Conservation (phyloP, 2,797 vertebrate genomes). For the Decapterus maruadsi region DNA sequence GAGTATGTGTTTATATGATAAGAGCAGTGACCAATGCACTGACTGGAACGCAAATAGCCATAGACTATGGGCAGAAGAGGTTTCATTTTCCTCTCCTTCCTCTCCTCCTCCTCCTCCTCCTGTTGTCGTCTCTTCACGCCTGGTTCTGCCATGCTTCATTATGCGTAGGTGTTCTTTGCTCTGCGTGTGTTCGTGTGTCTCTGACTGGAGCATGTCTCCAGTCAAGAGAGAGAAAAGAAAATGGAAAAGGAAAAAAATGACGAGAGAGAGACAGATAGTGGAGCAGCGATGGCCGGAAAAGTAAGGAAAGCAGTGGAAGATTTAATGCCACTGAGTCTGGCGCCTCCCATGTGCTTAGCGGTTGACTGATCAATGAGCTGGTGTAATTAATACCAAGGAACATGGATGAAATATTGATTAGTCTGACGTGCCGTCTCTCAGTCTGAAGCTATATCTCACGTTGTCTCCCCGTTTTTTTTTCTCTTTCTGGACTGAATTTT, state of each 20-base stretch:
- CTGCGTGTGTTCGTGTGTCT: background rate
- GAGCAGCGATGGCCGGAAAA: slow-evolving; percentile 5
- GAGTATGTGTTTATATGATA: slow-evolving; percentile 56
- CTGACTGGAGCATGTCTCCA: slow-evolving; percentile 3
- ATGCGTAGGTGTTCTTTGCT: slow-evolving; percentile 19
- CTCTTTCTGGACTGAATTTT: slow-evolving; percentile 11
- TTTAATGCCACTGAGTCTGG: slow-evolving; percentile 52
- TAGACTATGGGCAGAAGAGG: slow-evolving; percentile 12
- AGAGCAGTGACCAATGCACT: slow-evolving; percentile 49
- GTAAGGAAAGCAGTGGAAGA: slow-evolving; percentile 18
- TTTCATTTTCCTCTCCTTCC: background rate
- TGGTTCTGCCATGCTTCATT: slow-evolving; percentile 5
- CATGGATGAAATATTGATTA: slow-evolving; percentile 76
- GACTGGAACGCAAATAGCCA: slow-evolving; percentile 28
- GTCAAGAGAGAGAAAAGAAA: background rate
- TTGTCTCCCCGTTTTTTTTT: slow-evolving; percentile 11
- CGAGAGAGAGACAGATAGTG: background rate
- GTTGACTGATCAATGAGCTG: slow-evolving; percentile 73
- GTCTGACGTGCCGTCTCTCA: slow-evolving; percentile 29
- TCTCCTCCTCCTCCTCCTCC: background rate
- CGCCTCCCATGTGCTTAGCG: slow-evolving; percentile 60
- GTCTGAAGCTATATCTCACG: slow-evolving; percentile 24
- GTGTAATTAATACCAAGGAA: slow-evolving; percentile 77
- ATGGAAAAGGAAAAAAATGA: background rate
- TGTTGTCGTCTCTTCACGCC: background rate